phyloP scores from a whole-genome alignment of 2,113 vertebrate genomes.

The Sinocyclocheilus maitianheensis region DNA sequence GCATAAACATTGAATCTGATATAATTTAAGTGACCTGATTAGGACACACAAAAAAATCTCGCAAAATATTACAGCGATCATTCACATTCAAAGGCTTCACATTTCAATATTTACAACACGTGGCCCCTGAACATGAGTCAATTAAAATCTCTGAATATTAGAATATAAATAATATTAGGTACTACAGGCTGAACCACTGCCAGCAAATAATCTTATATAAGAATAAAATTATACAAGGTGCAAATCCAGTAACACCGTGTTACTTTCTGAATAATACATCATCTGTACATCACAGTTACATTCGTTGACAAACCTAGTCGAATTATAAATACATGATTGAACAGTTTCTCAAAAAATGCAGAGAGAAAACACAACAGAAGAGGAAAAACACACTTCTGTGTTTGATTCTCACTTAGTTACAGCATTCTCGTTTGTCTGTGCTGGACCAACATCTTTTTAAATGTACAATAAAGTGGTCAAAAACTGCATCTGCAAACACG shows the following conservation, averaged over 20 bases:
- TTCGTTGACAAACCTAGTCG: conserved; percentile 50
- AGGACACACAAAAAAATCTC: conserved; percentile 48
- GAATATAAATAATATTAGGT: conserved; percentile 99
- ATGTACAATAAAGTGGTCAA: conserved; percentile 19
- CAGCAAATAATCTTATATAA: conserved; percentile 94
- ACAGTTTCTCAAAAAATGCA: background rate
- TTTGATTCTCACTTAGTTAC: conserved; percentile 19
- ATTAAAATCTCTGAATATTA: conserved; percentile 97
- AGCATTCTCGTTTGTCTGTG: conserved; percentile 15
- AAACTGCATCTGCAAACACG: background rate
- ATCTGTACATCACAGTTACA: conserved; percentile 96
- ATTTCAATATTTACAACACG: conserved; percentile 94
- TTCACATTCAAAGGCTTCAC: conserved; percentile 97
- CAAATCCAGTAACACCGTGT: conserved; percentile 81
- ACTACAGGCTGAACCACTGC: conserved; percentile 87
- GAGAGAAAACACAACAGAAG: background rate
- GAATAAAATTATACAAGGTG: conserved; percentile 98
- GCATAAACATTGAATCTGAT: conserved; percentile 23
- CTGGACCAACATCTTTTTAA: conserved; percentile 6
- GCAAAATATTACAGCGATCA: conserved; percentile 97
- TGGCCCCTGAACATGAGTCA: conserved; percentile 94
- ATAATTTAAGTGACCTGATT: conserved; percentile 12
- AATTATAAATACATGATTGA: conserved; percentile 22
- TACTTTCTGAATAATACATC: conserved; percentile 83
- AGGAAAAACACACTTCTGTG: conserved; percentile 32